Evolutionary conservation across 2,797 vertebrate species (phyloP).

Genomic region (Enteromius paludinosus): DNA sequence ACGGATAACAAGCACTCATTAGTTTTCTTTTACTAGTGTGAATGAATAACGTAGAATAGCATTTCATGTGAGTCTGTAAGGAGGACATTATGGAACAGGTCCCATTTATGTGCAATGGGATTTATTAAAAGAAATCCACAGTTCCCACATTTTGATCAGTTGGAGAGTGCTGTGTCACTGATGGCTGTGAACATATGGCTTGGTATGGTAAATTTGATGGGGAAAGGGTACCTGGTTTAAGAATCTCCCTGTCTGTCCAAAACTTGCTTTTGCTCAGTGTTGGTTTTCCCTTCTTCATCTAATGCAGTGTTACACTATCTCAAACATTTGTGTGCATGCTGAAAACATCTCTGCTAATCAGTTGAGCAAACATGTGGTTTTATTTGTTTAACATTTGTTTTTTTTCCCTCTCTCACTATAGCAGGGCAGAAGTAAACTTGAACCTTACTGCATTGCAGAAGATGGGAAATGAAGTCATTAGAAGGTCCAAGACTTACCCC

Average conservation of each 20-base stretch:
- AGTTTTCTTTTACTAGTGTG: background rate
- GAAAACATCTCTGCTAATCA: background rate
- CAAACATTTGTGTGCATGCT: background rate
- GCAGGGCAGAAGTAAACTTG: conserved; percentile 52
- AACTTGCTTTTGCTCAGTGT: background rate
- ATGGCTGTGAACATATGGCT: background rate
- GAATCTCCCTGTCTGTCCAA: conserved; percentile 5
- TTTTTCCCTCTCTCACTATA: background rate
- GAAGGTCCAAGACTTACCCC: conserved; percentile 8
- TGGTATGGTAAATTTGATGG: background rate
- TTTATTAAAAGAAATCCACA: background rate
- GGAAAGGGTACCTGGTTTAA: conserved; percentile 3
- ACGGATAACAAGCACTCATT: background rate
- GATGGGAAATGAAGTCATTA: background rate
- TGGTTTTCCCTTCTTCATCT: background rate
- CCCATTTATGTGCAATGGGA: background rate
- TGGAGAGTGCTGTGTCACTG: background rate
- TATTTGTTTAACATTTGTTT: background rate
- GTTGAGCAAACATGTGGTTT: background rate
- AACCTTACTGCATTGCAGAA: background rate
- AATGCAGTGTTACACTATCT: background rate
- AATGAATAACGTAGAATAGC: background rate
- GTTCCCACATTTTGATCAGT: background rate
- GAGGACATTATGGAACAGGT: conserved; percentile 19
- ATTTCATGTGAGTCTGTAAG: background rate